Evolutionary conservation across 2,888 invertebrate species (phyloP).

Genomic region (Acheta domesticus): DNA sequence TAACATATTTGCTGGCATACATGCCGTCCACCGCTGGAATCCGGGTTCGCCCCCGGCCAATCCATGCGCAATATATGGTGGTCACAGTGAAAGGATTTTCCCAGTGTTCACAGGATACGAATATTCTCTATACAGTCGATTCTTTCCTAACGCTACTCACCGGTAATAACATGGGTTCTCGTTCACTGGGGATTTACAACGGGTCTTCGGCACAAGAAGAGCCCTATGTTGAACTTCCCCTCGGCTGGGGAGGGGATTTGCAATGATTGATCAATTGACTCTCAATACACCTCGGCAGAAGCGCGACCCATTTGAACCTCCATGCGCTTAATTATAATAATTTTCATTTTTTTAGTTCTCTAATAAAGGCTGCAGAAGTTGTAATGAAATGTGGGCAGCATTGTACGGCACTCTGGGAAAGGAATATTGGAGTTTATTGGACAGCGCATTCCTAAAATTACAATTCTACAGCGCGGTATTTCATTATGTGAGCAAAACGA

Average conservation of each 20-base stretch:
- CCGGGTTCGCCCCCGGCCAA: too few species aligned
- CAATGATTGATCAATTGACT: background rate
- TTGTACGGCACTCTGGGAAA: background rate
- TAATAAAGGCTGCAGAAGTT: background rate
- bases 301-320: background rate
- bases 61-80: too few species aligned
- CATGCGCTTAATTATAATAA: too few species aligned
- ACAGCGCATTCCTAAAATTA: background rate
- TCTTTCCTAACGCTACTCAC: background rate
- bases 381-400: background rate
- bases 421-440: conserved; percentile 18
- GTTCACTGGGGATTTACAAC: too few species aligned
- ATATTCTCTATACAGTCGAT: background rate
- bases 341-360: too few species aligned
- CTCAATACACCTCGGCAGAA: background rate
- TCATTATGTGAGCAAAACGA: background rate
- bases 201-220: too few species aligned
- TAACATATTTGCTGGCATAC: too few species aligned
- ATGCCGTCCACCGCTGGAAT: too few species aligned
- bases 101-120: too few species aligned
- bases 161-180: background rate
- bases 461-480: conserved; percentile 2
- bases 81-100: too few species aligned
- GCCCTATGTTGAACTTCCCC: background rate
- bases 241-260: too few species aligned